phyloP scores from a whole-genome alignment of 1,140 invertebrate species.

The Hyles vespertilio region DNA sequence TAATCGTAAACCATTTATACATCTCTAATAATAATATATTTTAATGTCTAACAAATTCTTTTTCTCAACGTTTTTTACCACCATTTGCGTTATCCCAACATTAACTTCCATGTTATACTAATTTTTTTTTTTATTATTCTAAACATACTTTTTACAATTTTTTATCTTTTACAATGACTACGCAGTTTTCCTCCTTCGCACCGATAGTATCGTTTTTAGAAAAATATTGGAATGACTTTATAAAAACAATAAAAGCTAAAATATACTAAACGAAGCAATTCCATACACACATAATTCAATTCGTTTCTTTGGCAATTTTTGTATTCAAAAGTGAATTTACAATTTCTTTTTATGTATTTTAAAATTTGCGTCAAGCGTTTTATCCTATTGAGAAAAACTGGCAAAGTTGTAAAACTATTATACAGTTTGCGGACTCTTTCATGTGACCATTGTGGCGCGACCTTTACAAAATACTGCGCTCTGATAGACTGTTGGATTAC shows the following conservation, averaged over 20 bases:
- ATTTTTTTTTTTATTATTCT: conserved; percentile 65
- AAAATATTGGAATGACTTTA: conserved; percentile 68
- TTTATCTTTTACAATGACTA: conserved; percentile 32
- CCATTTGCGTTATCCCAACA: conserved; percentile 56
- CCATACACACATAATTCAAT: conserved; percentile 30
- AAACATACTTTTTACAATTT: conserved; percentile 69
- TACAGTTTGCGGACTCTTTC: conserved; percentile 33
- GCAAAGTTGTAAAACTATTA: conserved; percentile 59
- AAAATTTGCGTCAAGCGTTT: conserved; percentile 56
- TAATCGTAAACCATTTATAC: conserved; percentile 73
- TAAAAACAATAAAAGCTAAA: conserved; percentile 35
- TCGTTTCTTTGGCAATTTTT: conserved; percentile 71
- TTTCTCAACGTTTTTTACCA: conserved; percentile 56
- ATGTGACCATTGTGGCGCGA: neutral
- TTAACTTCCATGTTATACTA: conserved; percentile 63
- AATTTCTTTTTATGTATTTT: conserved; percentile 50
- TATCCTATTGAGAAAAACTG: conserved; percentile 65
- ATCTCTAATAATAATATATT: conserved; percentile 71
- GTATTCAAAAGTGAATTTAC: conserved; percentile 74
- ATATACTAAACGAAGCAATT: conserved; percentile 24
- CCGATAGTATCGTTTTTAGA: conserved; percentile 53
- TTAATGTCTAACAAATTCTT: conserved; percentile 74
- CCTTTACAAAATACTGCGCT: too few species aligned
- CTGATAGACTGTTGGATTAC: too few species aligned
- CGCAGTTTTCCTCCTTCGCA: conserved; percentile 44